A percentile compares a stretch with the other conserved stretches of the same genome.
Evolutionary conservation across 2,113 vertebrate species (phyloP).

Genomic region (Alexandromys fortis): DNA sequence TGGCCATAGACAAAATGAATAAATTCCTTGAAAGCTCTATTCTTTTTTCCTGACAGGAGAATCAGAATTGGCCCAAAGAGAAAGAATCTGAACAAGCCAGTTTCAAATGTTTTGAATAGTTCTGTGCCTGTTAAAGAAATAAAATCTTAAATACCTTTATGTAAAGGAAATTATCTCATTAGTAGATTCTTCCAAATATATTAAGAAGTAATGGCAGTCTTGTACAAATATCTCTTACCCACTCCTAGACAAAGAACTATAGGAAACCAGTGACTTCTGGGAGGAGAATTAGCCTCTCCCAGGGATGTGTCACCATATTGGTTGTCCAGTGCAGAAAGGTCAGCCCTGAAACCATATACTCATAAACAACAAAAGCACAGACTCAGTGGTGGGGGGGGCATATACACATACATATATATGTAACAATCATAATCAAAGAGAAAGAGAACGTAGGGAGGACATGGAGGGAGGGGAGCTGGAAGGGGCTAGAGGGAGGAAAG

Average conservation of each 20-base stretch:
- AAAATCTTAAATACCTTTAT: neutral
- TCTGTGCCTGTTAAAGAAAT: neutral
- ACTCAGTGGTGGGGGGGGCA: neutral
- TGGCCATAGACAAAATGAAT: neutral
- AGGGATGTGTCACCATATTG: neutral
- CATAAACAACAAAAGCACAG: neutral
- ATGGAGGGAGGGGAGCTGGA: neutral
- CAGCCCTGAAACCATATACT: neutral
- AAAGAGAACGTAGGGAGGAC: neutral
- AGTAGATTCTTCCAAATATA: constrained; percentile 1
- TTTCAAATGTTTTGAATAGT: constrained; percentile 17
- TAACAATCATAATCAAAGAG: neutral
- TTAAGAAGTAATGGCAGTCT: constrained; percentile 1
- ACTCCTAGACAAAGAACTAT: neutral
- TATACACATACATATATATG: neutral
- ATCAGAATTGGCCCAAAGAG: neutral
- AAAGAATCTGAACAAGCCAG: neutral
- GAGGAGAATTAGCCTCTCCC: neutral
- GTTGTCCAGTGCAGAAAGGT: neutral
- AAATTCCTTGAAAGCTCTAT: neutral
- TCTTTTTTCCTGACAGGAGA: neutral
- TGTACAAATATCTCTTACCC: neutral
- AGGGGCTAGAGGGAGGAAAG: neutral
- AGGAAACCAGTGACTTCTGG: neutral
- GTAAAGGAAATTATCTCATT: constrained; percentile 20